Conservation (phyloP, 2,797 vertebrate species). For the Nasua narica region DNA sequence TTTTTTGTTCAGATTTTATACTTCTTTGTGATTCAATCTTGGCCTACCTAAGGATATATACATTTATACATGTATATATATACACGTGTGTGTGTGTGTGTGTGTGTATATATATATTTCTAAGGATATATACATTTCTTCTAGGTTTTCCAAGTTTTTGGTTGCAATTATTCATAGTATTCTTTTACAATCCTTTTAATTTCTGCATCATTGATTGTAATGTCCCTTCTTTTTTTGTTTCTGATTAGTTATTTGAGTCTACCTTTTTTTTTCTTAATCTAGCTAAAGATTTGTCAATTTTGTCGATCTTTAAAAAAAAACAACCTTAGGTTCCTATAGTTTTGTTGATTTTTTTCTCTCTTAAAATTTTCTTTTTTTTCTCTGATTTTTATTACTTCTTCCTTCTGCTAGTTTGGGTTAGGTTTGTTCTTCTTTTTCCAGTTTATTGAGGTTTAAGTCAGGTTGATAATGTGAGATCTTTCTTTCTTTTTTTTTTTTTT, state of each 20-base stretch:
- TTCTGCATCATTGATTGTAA: not conserved
- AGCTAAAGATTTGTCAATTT: not conserved
- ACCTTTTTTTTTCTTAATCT: not conserved
- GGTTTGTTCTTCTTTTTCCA: not conserved
- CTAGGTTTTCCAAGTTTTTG: not conserved
- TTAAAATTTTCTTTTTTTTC: not conserved
- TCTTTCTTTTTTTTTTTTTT: not conserved
- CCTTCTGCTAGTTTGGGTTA: not conserved
- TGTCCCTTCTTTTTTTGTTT: not conserved
- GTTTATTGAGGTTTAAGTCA: not conserved
- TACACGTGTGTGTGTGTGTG: no score
- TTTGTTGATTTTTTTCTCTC: not conserved
- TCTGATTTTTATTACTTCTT: not conserved
- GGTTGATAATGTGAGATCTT: not conserved
- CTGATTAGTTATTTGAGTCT: not conserved
- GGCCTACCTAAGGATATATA: no score
- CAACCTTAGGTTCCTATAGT: not conserved
- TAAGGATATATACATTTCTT: not conserved
- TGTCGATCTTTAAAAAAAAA: not conserved
- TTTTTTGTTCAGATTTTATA: not conserved
- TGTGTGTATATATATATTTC: not conserved
- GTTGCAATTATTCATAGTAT: not conserved
- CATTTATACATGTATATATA: no score
- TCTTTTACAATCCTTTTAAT: not conserved
- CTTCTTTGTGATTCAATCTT: not conserved